Evolutionary conservation across 2,113 vertebrate genomes (phyloP).

Genomic region (Gorsachius goisagi): DNA sequence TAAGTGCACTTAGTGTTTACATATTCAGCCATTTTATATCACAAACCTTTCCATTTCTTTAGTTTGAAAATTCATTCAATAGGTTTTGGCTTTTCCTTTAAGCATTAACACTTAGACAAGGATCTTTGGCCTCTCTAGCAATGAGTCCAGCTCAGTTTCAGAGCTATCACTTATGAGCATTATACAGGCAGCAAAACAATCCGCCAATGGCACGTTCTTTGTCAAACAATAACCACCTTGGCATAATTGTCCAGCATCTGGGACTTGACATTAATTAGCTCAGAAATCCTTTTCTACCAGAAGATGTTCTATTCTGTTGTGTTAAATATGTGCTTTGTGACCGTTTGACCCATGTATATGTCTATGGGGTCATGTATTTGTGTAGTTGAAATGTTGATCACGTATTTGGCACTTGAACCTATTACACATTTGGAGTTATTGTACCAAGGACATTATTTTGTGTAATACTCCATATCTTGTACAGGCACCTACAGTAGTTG

Average conservation of each 20-base stretch:
- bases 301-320: background rate
- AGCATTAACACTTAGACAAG: background rate
- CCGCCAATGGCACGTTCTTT: background rate
- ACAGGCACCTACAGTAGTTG: fast-evolving
- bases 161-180: background rate
- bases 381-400: background rate
- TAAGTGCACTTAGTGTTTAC: background rate
- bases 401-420: background rate
- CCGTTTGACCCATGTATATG: background rate
- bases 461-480: background rate
- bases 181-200: background rate
- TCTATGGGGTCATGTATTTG: background rate
- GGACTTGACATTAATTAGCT: background rate
- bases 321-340: background rate
- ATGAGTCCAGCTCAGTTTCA: background rate
- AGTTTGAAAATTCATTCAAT: background rate
- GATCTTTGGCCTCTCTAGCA: background rate
- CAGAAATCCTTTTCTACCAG: background rate
- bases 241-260: background rate
- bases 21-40: background rate
- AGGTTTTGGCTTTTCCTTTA: background rate
- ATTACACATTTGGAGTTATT: background rate
- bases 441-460: background rate
- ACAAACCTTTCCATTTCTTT: background rate
- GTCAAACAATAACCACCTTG: background rate